phyloP scores from a whole-genome alignment of 1,140 invertebrate species.

The Bombus pyrosoma region DNA sequence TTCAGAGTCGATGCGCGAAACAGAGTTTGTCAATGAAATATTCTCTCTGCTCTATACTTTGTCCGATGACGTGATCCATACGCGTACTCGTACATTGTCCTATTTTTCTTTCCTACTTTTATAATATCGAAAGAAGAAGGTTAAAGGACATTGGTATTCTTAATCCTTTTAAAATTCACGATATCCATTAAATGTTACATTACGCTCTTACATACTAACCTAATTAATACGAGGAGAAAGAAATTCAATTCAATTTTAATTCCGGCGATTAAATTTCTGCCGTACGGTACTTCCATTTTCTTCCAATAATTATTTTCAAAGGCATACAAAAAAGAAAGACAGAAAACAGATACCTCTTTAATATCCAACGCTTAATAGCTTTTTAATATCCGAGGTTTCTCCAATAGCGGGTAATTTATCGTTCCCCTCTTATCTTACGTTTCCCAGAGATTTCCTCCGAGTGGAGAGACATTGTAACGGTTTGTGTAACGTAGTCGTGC shows the following conservation, averaged over 20 bases:
- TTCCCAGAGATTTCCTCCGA: slow-evolving; percentile 5
- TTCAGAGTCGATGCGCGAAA: not conserved
- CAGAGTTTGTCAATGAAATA: slow-evolving; percentile 21
- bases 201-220: not conserved
- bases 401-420: slow-evolving; percentile 38
- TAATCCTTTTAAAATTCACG: not conserved
- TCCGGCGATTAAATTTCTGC: not conserved
- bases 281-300: not conserved
- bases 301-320: slow-evolving; percentile 20
- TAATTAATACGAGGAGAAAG: not conserved
- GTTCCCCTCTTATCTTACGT: slow-evolving; percentile 1
- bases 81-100: not conserved
- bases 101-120: not conserved
- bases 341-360: slow-evolving; percentile 11
- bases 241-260: not conserved
- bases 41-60: not conserved
- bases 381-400: slow-evolving; percentile 34
- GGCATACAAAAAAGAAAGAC: not conserved
- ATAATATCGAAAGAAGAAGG: not conserved
- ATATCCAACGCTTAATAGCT: slow-evolving; percentile 34
- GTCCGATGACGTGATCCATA: not conserved
- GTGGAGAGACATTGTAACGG: slow-evolving; percentile 38
- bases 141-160: not conserved
- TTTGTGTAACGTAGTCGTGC: slow-evolving; percentile 34
- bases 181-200: not conserved